Percentiles rank a stretch among this genome's conserved stretches.
Conservation (phyloP, 1,140 invertebrate species). For the Heliconius congener region DNA sequence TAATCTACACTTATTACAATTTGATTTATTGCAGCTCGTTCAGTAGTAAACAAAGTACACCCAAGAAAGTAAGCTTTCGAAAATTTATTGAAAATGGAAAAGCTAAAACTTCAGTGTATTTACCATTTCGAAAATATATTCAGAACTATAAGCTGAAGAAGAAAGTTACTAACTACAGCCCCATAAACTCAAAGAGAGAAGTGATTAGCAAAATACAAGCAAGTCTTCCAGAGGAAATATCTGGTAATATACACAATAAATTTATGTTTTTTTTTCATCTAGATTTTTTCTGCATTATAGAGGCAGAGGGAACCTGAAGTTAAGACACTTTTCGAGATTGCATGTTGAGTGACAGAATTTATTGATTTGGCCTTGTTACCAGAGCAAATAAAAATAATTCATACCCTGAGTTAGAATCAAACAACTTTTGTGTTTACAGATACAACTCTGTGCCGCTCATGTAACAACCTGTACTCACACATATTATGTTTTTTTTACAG, state of each 20-base stretch:
- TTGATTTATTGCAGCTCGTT: slow-evolving; percentile 54
- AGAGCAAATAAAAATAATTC: no score
- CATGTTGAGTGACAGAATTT: no score
- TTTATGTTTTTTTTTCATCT: no score
- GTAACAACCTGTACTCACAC: neutral
- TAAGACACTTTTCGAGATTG: no score
- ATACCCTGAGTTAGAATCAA: no score
- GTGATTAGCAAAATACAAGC: slow-evolving; percentile 62
- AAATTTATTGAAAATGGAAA: slow-evolving; percentile 74
- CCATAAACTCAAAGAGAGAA: slow-evolving; percentile 66
- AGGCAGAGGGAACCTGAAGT: no score
- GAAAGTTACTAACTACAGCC: slow-evolving; percentile 60
- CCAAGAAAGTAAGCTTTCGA: slow-evolving; percentile 73
- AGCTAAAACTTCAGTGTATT: slow-evolving; percentile 68
- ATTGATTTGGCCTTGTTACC: no score
- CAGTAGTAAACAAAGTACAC: slow-evolving; percentile 68
- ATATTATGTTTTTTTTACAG: slow-evolving; percentile 44
- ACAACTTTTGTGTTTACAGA: no score
- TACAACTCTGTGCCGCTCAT: no score
- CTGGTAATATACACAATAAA: slow-evolving; percentile 44
- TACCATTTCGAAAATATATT: slow-evolving; percentile 69
- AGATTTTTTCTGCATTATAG: no score
- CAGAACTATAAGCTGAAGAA: slow-evolving; percentile 71
- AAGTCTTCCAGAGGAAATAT: slow-evolving; percentile 56
- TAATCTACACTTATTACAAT: neutral